Evolutionary conservation across 35 echinoderm and acorn worm species (phyloP).

Genomic region (Ophioderma brevispina): DNA sequence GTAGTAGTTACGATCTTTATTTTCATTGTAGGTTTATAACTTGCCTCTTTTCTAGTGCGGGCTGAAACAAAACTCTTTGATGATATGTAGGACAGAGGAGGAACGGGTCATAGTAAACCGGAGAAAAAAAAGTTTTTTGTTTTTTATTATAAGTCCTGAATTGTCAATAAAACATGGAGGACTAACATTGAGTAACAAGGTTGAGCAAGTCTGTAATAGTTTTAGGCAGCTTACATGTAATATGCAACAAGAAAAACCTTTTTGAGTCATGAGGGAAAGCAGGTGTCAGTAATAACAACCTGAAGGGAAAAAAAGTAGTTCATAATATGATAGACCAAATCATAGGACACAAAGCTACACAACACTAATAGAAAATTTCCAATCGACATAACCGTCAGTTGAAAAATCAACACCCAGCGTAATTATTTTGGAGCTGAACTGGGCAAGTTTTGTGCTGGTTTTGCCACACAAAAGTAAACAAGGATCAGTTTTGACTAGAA

Average conservation of each 20-base stretch:
- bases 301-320: background rate
- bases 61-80: background rate
- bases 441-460: background rate
- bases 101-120: background rate
- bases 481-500: background rate
- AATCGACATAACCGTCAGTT: background rate
- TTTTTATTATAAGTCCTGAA: slow-evolving; percentile 7
- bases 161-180: background rate
- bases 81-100: background rate
- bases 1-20: too few relatives aligned
- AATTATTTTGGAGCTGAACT: background rate
- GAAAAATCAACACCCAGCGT: background rate
- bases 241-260: background rate
- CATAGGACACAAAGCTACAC: background rate
- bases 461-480: background rate
- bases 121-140: background rate
- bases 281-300: background rate
- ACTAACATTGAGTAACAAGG: background rate
- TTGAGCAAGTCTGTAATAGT: background rate
- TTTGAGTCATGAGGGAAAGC: too few relatives aligned
- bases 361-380: background rate
- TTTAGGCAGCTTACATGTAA: background rate
- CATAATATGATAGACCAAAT: background rate
- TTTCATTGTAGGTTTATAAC: too few relatives aligned
- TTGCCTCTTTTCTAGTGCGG: background rate